Percentiles rank a stretch among this genome's conserved stretches.
These are phyloP conservation scores for Notechis scutatus DNA, from an alignment of 2,113 vertebrate species.

Conservation along the genomic window DNA sequence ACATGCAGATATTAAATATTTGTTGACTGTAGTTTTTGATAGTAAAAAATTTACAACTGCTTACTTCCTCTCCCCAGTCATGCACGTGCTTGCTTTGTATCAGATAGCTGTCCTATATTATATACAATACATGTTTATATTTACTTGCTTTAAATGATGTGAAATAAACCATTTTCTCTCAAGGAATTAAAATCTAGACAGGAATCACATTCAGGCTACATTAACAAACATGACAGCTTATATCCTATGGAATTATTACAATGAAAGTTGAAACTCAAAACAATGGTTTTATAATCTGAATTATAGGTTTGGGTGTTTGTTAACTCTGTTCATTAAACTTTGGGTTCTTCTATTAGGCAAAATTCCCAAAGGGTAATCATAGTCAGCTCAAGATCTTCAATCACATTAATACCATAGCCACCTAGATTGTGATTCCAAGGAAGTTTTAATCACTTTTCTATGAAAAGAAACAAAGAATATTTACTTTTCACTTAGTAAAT, in stretches of 20 bases:
- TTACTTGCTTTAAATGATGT: conserved; percentile 23
- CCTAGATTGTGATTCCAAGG: neutral
- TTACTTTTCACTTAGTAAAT: neutral
- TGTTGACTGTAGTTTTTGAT: neutral
- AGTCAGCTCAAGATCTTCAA: neutral
- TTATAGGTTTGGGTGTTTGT: neutral
- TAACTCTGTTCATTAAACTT: conserved; percentile 7
- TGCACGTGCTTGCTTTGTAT: conserved; percentile 55
- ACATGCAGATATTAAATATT: neutral
- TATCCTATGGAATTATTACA: neutral
- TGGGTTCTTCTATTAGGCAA: neutral
- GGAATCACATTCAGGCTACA: neutral
- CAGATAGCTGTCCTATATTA: conserved; percentile 10
- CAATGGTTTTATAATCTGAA: neutral
- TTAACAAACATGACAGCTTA: neutral
- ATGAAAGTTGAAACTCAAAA: neutral
- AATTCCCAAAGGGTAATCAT: neutral
- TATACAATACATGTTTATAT: neutral
- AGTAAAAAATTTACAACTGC: conserved; percentile 67
- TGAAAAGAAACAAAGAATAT: neutral
- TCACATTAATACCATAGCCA: neutral
- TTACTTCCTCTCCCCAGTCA: conserved; percentile 40
- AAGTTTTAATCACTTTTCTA: neutral
- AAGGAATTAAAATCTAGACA: neutral
- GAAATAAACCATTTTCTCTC: conserved; percentile 32